Conservation (phyloP, 2,888 invertebrate genomes). For the Cyaniris semiargus region DNA sequence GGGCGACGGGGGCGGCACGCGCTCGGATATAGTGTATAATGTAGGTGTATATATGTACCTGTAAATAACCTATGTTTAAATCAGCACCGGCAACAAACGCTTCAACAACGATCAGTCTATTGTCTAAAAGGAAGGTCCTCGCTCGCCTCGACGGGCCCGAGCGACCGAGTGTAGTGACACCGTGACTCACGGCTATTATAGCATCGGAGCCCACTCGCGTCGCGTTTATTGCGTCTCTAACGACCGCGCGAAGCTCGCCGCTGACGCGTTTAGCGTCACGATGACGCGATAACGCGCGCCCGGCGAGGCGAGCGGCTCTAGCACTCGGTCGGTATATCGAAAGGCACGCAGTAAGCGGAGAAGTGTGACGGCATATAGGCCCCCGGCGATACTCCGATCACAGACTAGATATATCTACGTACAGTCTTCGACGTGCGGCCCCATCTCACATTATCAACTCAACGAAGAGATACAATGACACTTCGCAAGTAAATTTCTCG, state of each 20-base stretch:
- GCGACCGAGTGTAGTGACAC: slow-evolving; percentile 40
- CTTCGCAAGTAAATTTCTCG: slow-evolving; percentile 38
- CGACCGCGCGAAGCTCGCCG: slow-evolving; percentile 8
- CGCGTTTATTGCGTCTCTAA: slow-evolving; percentile 21
- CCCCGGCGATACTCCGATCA: slow-evolving; percentile 79
- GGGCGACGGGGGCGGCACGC: slow-evolving; percentile 57
- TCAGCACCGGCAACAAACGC: slow-evolving; percentile 80
- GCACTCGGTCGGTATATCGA: slow-evolving; percentile 72
- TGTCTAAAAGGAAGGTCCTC: slow-evolving; percentile 77
- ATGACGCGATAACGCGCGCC: slow-evolving; percentile 45
- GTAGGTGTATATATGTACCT: slow-evolving; percentile 72
- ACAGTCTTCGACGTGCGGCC: slow-evolving; percentile 74
- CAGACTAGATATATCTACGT: slow-evolving; percentile 78
- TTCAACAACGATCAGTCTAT: slow-evolving; percentile 79
- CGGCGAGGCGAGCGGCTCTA: slow-evolving; percentile 55
- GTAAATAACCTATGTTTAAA: slow-evolving; percentile 80
- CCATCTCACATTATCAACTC: slow-evolving; percentile 58
- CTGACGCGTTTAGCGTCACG: slow-evolving; percentile 21
- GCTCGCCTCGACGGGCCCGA: slow-evolving; percentile 61
- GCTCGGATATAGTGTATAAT: slow-evolving; percentile 69
- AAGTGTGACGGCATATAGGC: slow-evolving; percentile 74
- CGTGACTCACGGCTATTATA: slow-evolving; percentile 19
- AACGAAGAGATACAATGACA: slow-evolving; percentile 53
- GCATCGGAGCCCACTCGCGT: slow-evolving; percentile 1
- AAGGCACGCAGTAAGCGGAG: slow-evolving; percentile 80